phyloP scores from a whole-genome alignment of 1,140 invertebrate species.

The Heliconius eleuchia region DNA sequence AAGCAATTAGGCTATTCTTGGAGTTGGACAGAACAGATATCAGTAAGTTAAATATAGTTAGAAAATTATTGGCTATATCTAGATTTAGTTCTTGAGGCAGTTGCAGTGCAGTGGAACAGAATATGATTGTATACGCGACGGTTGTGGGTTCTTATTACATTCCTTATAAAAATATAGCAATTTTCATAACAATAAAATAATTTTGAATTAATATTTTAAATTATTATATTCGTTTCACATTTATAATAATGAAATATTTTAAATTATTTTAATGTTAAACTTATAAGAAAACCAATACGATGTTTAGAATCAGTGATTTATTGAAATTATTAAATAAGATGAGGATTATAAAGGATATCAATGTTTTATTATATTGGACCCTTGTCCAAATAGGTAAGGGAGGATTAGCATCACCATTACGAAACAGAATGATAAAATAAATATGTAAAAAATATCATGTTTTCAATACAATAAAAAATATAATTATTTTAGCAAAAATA shows the following conservation, averaged over 20 bases:
- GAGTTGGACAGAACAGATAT: neutral
- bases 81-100: too few relatives aligned
- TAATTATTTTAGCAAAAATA: too few relatives aligned
- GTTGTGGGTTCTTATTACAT: too few relatives aligned
- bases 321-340: neutral
- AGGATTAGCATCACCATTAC: slow-evolving; percentile 1
- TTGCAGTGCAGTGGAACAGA: too few relatives aligned
- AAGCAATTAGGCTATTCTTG: slow-evolving; percentile 7
- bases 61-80: neutral
- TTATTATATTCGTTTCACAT: neutral
- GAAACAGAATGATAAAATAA: neutral
- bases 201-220: too few relatives aligned
- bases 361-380: neutral
- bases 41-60: neutral
- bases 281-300: neutral
- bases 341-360: neutral
- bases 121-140: too few relatives aligned
- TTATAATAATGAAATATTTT: neutral
- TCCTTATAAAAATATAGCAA: too few relatives aligned
- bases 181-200: too few relatives aligned
- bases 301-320: neutral
- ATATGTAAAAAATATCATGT: neutral
- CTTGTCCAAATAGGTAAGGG: neutral
- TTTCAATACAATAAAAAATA: too few relatives aligned
- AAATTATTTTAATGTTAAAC: neutral